phyloP scores from a whole-genome alignment of 2,797 vertebrate species.

The Amphiprion clarkii region DNA sequence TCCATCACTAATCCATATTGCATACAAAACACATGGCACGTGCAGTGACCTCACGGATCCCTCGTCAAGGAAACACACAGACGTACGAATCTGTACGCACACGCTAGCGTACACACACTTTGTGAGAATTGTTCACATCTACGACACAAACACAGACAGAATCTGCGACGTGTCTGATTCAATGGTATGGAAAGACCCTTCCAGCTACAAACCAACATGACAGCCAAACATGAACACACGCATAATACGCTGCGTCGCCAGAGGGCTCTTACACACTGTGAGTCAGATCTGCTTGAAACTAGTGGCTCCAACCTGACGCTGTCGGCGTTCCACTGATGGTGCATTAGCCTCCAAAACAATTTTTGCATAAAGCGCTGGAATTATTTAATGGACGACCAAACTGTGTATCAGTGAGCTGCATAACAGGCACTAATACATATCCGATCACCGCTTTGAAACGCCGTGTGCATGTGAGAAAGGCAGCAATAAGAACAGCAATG shows the following conservation, averaged over 20 bases:
- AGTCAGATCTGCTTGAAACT: conserved; percentile 56
- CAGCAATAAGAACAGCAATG: conserved; percentile 58
- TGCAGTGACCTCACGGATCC: not conserved
- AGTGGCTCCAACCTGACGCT: conserved; percentile 32
- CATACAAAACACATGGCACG: not conserved
- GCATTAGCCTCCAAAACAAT: conserved; percentile 28
- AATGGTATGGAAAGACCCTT: conserved; percentile 18
- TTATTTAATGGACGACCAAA: conserved; percentile 26
- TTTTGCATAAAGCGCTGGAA: conserved; percentile 31
- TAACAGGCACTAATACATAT: conserved; percentile 32
- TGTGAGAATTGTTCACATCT: not conserved
- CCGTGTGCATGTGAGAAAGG: conserved; percentile 38
- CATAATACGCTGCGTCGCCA: conserved; percentile 20
- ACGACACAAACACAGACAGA: not conserved
- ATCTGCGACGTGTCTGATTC: conserved; percentile 14
- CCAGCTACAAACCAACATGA: conserved; percentile 37
- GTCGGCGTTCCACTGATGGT: conserved; percentile 39
- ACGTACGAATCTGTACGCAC: not conserved
- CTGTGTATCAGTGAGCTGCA: conserved; percentile 17
- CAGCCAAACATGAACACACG: conserved; percentile 19
- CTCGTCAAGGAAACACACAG: not conserved
- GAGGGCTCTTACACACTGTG: conserved; percentile 34
- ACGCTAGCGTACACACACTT: not conserved
- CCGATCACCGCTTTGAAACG: not conserved
- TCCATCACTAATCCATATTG: too few relatives aligned